phyloP scores from a whole-genome alignment of 2,888 invertebrate genomes.

The Thecocarcelia acutangulata region DNA sequence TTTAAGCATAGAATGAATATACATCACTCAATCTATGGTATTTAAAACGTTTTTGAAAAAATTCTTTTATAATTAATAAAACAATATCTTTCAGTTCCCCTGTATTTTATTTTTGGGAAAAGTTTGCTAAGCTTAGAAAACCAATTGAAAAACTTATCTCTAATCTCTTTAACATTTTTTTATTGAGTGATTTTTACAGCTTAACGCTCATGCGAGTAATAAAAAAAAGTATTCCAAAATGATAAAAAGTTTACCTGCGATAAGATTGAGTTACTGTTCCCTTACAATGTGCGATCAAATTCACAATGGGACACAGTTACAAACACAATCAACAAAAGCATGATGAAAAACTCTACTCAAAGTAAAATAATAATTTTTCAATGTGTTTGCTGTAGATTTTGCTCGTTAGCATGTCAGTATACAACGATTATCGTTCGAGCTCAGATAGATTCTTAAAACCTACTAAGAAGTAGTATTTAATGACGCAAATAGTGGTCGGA shows the following conservation, averaged over 20 bases:
- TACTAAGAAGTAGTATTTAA: conserved; percentile 35
- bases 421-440: conserved; percentile 52
- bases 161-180: conserved; percentile 45
- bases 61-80: too few relatives aligned
- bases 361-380: conserved; percentile 24
- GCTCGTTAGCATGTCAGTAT: conserved; percentile 32
- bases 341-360: conserved; percentile 34
- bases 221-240: conserved; percentile 6
- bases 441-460: conserved; percentile 50
- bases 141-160: not conserved
- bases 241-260: conserved; percentile 51
- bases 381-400: conserved; percentile 28
- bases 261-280: conserved; percentile 49
- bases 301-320: conserved; percentile 22
- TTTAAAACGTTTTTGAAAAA: too few relatives aligned
- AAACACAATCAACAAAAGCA: conserved; percentile 17
- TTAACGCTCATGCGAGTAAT: conserved; percentile 18
- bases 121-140: not conserved
- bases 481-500: conserved; percentile 41
- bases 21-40: too few relatives aligned
- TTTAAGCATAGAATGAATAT: too few relatives aligned
- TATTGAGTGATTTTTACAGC: conserved; percentile 60
- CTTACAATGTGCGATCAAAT: conserved; percentile 30
- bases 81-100: too few relatives aligned
- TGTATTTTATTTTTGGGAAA: not conserved